Evolutionary conservation across 2,113 vertebrate species (phyloP), one percentile per base, ranked within the genome.

Genomic region (Charina bottae): DNA sequence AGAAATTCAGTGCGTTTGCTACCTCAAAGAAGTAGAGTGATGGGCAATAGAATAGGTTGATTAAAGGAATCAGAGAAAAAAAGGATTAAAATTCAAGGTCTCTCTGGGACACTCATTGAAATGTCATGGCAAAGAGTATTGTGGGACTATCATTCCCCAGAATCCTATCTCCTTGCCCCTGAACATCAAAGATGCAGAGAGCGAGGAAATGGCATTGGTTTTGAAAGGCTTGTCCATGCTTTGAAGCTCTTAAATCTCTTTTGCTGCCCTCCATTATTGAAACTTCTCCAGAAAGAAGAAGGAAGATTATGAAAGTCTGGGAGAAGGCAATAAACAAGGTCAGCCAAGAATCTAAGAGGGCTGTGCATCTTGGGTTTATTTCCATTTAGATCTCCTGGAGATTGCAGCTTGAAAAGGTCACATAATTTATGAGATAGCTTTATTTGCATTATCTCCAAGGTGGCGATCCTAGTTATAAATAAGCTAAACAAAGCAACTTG

Each of bases 351-450:
- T 55, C 11, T 2, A 59, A 13, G 49, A 21, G 8, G 15, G 1
- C 6, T 6, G 21, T 55, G 64, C 21, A 89, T 21, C 6, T 83
- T 83, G 15, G 8, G 28, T 89, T 92, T 11, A 7, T 84, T 37
- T 91, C 19, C 6, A 8, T 0, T 0, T 58, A 94, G 91, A 93
- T 89, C 8, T 93, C 85, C 56, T 9, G 83, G 90, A 94, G 90
- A 93, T 0, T 93, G 83, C 8, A 89, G 93, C 21, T 84, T 17
- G 78, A 92, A 92, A 95, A 93, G 42, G 19, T 92, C 94, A 37
- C 72, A 21, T 72, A 92, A 93, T 93, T 95, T 94, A 95, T 53
- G n/a, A 37, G 88, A 12, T 0, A 0, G 53, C 28, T 90, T 42
- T 0, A 0, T 93, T 90, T 94, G 26, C 8, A n/a, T 90, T 93